phyloP scores from a whole-genome alignment of 2,888 invertebrate species.

The Rhagium mordax region DNA sequence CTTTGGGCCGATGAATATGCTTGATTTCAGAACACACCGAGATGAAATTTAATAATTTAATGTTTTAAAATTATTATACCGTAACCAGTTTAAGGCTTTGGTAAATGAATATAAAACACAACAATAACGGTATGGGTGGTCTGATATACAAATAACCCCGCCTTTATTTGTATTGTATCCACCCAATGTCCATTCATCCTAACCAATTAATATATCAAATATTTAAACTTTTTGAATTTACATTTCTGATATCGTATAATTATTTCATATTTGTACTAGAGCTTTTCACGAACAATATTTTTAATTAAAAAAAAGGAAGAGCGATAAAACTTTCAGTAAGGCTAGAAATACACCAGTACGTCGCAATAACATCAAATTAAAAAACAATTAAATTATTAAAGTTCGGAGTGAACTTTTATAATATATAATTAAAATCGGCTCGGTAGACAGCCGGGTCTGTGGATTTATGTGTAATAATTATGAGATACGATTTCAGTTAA shows the following conservation, averaged over 20 bases:
- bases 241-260: slow-evolving; percentile 45
- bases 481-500: slow-evolving; percentile 61
- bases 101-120: slow-evolving; percentile 54
- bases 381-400: slow-evolving; percentile 64
- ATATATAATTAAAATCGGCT: slow-evolving; percentile 66
- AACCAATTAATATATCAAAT: slow-evolving; percentile 64
- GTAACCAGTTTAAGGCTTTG: slow-evolving; percentile 14
- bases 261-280: slow-evolving; percentile 26
- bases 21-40: not conserved
- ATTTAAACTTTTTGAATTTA: slow-evolving; percentile 58
- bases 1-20: not conserved
- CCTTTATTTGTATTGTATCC: slow-evolving; percentile 64
- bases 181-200: slow-evolving; percentile 61
- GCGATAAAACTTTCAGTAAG: slow-evolving; percentile 58
- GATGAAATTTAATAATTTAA: not conserved
- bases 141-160: slow-evolving; percentile 62
- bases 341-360: slow-evolving; percentile 51
- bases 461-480: slow-evolving; percentile 66
- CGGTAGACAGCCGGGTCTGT: slow-evolving; percentile 56
- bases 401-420: slow-evolving; percentile 63
- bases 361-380: slow-evolving; percentile 64
- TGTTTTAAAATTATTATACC: slow-evolving; percentile 15
- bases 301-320: slow-evolving; percentile 56
- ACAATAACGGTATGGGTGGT: slow-evolving; percentile 62
- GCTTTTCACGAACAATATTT: slow-evolving; percentile 53